Base-by-base conservation (phyloP, 2,888 invertebrate genomes). In the Napeogenes sylphis region DNA sequence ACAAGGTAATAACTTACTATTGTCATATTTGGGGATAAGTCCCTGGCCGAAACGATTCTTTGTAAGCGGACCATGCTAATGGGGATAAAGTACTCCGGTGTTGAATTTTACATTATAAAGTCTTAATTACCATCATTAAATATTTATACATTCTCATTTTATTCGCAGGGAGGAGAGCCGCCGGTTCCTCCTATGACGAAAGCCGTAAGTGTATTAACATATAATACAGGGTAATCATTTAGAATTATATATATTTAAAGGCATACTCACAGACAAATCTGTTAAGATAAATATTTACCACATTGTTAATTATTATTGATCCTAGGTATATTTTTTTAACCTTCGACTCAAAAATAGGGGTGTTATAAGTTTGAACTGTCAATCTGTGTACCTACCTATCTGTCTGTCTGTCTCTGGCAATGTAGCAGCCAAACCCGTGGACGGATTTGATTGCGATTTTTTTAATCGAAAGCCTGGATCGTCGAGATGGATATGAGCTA, bases 171-270 rank as follows among this genome's bases (percentile, higher is more conserved):
- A 10, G 79, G 78, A 0, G 81, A 80, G 3, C 87, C 85, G 0
- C 83, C 84, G 0, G 79, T 81, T 5, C 86, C 87, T 1, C 80
- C 88, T 0, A 80, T 83, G 81, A 74, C 80, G 0, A 82, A 74
- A 78, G 83, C 83, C 30, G 88, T 89, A 72, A 83, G 88, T 82
- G 54, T n/a, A 14, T n/a, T 47, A n/a, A 14, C 47, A 47, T 8
- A n/a, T 14, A 21, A 6, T 47, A 21, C n/a, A 47, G 21, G n/a
- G 3, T 4, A 47, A 4, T 4, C 21, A 47, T 6, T n/a, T 3
- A n/a, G 21, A 47, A 35, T 35, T 35, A 35, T 0, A 6, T 4
- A 35, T 35, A 35, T 35, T 35, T 35, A 35, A 35, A 35, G 35
- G 3, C 6, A 4, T 35, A 35, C 35, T 35, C 4, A 35, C 35